These are phyloP conservation scores for Dissostichus mawsoni DNA, from an alignment of 2,113 vertebrate species.

Conservation along the genomic window DNA sequence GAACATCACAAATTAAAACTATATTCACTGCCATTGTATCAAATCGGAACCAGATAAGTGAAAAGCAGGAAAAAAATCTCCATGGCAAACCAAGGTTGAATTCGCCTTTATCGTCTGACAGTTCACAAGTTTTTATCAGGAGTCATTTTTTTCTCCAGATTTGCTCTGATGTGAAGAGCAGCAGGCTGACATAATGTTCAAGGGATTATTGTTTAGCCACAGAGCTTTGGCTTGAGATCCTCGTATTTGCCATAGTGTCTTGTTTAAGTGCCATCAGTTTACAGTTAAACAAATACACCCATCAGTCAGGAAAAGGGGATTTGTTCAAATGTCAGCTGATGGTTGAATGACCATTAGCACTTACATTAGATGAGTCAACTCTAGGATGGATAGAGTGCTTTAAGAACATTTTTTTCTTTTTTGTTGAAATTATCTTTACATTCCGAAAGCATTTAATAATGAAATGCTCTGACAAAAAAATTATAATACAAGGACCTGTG, in stretches of 20 bases:
- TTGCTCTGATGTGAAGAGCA: background rate
- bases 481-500: too few species aligned
- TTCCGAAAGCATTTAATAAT: too few species aligned
- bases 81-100: background rate
- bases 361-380: background rate
- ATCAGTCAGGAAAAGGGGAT: background rate
- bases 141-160: background rate
- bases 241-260: background rate
- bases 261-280: background rate
- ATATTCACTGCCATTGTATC: too few species aligned
- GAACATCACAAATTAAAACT: too few species aligned
- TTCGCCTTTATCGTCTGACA: background rate
- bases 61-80: background rate
- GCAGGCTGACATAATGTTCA: too few species aligned
- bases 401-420: too few species aligned
- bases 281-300: slow-evolving; percentile 19
- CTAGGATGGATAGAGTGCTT: background rate
- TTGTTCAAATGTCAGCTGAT: background rate
- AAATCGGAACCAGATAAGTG: too few species aligned
- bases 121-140: background rate
- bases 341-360: background rate
- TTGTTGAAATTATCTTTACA: too few species aligned
- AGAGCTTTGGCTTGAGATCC: background rate
- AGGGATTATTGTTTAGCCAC: background rate
- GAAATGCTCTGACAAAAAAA: too few species aligned